phyloP scores from a whole-genome alignment of 2,888 invertebrate species.

The Calameuta idolon region DNA sequence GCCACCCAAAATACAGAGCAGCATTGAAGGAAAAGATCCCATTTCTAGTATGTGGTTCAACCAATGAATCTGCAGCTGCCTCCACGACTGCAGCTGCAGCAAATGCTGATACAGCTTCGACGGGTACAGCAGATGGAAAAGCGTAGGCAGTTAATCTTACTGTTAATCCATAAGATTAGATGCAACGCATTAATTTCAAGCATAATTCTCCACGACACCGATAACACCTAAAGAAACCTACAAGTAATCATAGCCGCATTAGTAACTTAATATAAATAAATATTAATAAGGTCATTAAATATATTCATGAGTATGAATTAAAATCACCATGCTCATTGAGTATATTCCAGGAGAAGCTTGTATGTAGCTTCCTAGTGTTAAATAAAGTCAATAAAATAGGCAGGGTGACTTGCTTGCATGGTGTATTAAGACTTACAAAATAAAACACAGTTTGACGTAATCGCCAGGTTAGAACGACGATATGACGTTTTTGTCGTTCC shows the following conservation, averaged over 20 bases:
- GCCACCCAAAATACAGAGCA: slow-evolving; percentile 84
- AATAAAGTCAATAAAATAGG: neutral
- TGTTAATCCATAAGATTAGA: neutral
- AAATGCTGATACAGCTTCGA: slow-evolving; percentile 36
- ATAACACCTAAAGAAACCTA: slow-evolving; percentile 5
- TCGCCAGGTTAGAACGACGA: slow-evolving; percentile 26
- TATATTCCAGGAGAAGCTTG: neutral
- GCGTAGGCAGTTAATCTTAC: slow-evolving; percentile 18
- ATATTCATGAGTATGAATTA: too few species aligned
- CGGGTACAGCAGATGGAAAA: slow-evolving; percentile 26
- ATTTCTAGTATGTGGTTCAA: slow-evolving; percentile 75
- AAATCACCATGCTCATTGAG: neutral
- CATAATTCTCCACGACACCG: neutral
- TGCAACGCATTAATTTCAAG: neutral
- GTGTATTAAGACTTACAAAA: slow-evolving; percentile 64
- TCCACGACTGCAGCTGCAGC: slow-evolving; percentile 73
- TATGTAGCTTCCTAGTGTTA: neutral
- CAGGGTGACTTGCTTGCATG: slow-evolving; percentile 48
- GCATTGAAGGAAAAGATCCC: slow-evolving; percentile 83
- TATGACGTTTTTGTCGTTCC: neutral
- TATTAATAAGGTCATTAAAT: neutral
- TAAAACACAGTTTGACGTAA: slow-evolving; percentile 53
- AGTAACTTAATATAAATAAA: neutral
- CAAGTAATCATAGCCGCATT: neutral
- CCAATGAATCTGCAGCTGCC: slow-evolving; percentile 72